A percentile compares a stretch with the other conserved stretches of the same genome.
These are phyloP conservation scores for Lanistes nyassanus DNA, from an alignment of 1,140 invertebrate species.

Conservation along the genomic window DNA sequence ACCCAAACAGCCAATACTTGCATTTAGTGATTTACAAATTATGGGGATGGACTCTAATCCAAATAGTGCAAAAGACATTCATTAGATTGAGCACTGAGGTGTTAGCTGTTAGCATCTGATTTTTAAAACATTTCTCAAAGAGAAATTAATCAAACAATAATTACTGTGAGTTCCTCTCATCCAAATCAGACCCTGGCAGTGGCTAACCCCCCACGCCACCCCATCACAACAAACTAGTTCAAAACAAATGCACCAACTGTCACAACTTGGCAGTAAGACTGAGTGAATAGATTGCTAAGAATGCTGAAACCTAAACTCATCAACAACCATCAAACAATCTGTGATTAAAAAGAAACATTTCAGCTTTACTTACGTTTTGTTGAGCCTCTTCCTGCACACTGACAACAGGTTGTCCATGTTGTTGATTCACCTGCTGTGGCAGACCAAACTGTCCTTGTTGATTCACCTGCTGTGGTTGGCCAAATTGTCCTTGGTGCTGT, in stretches of 20 bases:
- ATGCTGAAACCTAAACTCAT: not conserved
- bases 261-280: not conserved
- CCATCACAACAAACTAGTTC: too few relatives aligned
- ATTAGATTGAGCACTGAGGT: too few relatives aligned
- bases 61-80: too few relatives aligned
- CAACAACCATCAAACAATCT: not conserved
- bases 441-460: not conserved
- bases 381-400: not conserved
- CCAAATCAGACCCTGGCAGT: too few relatives aligned
- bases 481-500: constrained; percentile 15
- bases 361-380: not conserved
- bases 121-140: too few relatives aligned
- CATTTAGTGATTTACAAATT: not conserved
- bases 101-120: too few relatives aligned
- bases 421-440: not conserved
- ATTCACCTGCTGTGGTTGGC: constrained; percentile 21
- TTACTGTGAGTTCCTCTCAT: too few relatives aligned
- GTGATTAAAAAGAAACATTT: not conserved
- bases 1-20: not conserved
- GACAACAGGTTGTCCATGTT: constrained; percentile 3
- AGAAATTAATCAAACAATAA: too few relatives aligned
- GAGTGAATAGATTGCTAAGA: not conserved
- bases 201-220: too few relatives aligned
- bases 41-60: not conserved
- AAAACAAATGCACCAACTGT: not conserved